Evolutionary conservation across 2,888 invertebrate genomes (phyloP), one percentile per base, ranked within the genome.

Genomic region (Rotaria magnacalcarata): DNA sequence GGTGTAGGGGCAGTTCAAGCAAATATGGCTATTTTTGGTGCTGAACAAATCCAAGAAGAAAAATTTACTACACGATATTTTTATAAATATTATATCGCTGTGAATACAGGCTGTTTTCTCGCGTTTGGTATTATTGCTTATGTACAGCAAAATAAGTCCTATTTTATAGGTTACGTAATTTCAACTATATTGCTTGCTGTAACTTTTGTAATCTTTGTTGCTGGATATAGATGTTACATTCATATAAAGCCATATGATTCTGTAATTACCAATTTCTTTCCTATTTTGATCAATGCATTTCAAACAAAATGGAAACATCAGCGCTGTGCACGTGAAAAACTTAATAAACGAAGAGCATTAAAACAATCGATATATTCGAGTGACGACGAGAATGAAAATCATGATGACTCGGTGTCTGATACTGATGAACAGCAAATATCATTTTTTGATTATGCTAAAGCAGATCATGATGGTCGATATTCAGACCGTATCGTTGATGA

Each of bases 401-500:
- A 67, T 27, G 10, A 10, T 27, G 5, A 67, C 5, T 14, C 2
- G 2, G 0, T 19, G 10, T 4, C 3, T 27, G 19, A n/a, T 67
- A 34, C 10, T 0, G 11, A n/a, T 27, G 27, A 67, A 27, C 6
- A 67, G 27, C 5, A 19, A 4, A 34, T n/a, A 67, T n/a, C 27
- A 34, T 92, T 91, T 88, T 89, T 92, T 80, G 92, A 92, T 88
- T 89, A 90, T 88, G 92, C 92, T 80, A 92, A 92, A 88, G 90
- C 91, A 84, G 89, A 90, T 3, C 91, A 90, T 89, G 92, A 92
- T 11, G 92, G 92, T 19, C 90, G 90, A 58, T 92, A 91, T 88
- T 91, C 91, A 87, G 92, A 92, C 87, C 88, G 90, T 34, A 89
- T 90, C 85, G 92, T 92, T 19, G 91, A 92, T 87, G 92, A 92